Conservation (phyloP, 2,113 vertebrate species). For the Cacatua alba region DNA sequence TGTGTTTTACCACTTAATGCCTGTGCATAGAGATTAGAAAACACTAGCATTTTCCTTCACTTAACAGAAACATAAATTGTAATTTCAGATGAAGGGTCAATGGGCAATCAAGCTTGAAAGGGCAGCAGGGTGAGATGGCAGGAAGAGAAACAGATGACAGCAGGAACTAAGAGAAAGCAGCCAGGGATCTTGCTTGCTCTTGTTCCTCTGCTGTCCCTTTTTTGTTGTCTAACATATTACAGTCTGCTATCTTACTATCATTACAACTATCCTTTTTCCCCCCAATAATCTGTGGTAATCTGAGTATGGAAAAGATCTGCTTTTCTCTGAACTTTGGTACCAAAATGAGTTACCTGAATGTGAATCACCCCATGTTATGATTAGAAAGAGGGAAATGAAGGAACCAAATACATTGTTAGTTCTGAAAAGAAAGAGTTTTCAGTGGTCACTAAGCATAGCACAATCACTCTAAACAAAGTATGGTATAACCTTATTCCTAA, state of each 20-base stretch:
- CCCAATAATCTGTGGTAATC: not conserved
- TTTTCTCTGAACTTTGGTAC: not conserved
- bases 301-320: not conserved
- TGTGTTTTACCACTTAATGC: not conserved
- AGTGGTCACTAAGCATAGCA: not conserved
- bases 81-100: not conserved
- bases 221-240: not conserved
- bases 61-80: not conserved
- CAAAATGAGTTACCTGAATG: not conserved
- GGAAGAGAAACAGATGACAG: not conserved
- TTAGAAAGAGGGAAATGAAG: not conserved
- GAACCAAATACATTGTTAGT: not conserved
- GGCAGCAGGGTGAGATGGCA: not conserved
- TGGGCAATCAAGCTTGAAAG: not conserved
- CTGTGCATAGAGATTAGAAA: not conserved
- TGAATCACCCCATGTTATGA: not conserved
- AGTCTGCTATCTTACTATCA: not conserved
- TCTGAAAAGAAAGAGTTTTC: not conserved
- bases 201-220: not conserved
- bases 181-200: not conserved
- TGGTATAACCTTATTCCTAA: not conserved
- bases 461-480: not conserved
- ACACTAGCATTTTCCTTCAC: not conserved
- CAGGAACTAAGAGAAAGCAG: too few species aligned
- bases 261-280: accelerated